These are phyloP conservation scores for Diabrotica undecimpunctata DNA, from an alignment of 1,140 invertebrate species.

Conservation along the genomic window DNA sequence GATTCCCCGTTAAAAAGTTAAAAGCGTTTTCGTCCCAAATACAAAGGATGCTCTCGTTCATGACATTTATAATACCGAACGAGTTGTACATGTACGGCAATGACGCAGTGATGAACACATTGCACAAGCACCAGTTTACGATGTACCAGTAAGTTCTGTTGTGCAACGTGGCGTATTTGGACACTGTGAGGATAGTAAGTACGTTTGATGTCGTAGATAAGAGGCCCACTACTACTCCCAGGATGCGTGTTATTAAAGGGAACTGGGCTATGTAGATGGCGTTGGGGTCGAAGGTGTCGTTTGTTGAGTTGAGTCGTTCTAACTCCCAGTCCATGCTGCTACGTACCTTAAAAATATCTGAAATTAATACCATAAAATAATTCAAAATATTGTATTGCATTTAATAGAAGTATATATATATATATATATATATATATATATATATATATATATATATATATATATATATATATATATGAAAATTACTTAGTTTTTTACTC, in stretches of 20 bases:
- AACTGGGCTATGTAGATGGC: constrained; percentile 4
- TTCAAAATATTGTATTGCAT: no score
- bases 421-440: no score
- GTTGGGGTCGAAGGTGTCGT: constrained; percentile 22
- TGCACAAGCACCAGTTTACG: constrained; percentile 31
- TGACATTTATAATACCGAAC: constrained; percentile 20
- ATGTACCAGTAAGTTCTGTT: constrained; percentile 28
- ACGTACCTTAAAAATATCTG: not conserved
- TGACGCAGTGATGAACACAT: constrained; percentile 23
- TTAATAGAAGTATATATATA: no score
- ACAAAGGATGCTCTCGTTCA: constrained; percentile 16
- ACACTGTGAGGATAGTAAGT: constrained; percentile 23
- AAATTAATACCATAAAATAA: no score
- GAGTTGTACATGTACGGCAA: constrained; percentile 20
- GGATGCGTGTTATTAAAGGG: constrained; percentile 15
- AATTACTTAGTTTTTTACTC: no score
- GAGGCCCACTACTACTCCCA: constrained; percentile 9
- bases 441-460: no score
- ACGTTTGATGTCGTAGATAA: constrained; percentile 22
- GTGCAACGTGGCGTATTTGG: constrained; percentile 14
- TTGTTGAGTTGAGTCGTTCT: constrained; percentile 1
- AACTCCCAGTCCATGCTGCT: not conserved
- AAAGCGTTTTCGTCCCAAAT: constrained; percentile 23
- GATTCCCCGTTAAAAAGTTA: constrained; percentile 23
- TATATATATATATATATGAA: no score